A percentile compares a stretch with the other conserved stretches of the same genome.
Evolutionary conservation across 2,888 invertebrate genomes (phyloP).

Genomic region (Macaria notata): DNA sequence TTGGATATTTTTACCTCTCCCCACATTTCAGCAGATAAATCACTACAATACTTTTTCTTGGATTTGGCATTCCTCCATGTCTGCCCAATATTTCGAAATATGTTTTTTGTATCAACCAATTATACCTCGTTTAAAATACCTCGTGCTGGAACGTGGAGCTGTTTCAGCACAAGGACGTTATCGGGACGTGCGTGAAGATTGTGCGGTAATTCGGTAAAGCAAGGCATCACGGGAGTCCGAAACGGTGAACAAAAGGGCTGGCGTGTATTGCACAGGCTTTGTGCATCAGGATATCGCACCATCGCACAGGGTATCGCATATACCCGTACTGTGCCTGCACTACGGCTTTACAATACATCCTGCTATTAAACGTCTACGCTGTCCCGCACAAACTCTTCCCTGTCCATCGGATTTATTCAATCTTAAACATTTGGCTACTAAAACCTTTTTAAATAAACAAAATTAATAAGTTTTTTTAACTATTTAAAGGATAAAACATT

Average conservation of each 20-base stretch:
- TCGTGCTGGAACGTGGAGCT: slow-evolving; percentile 13
- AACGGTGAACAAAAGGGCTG: slow-evolving; percentile 68
- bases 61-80: slow-evolving; percentile 47
- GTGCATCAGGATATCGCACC: slow-evolving; percentile 52
- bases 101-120: slow-evolving; percentile 25
- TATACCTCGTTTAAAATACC: slow-evolving; percentile 15
- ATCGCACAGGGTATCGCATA: slow-evolving; percentile 47
- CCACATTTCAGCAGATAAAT: slow-evolving; percentile 40
- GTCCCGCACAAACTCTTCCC: slow-evolving; percentile 1
- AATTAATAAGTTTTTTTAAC: too few relatives aligned
- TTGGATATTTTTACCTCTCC: slow-evolving; percentile 45
- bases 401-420: slow-evolving; percentile 14
- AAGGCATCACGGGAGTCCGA: slow-evolving; percentile 59
- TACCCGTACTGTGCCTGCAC: slow-evolving; percentile 48
- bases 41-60: slow-evolving; percentile 40
- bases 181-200: slow-evolving; percentile 37
- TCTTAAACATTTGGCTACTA: neutral
- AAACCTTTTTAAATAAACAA: too few relatives aligned
- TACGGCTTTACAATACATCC: too few relatives aligned
- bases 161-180: slow-evolving; percentile 25
- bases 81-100: slow-evolving; percentile 39
- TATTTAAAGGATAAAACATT: too few relatives aligned
- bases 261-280: slow-evolving; percentile 69
- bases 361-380: slow-evolving; percentile 22
- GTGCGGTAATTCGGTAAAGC: slow-evolving; percentile 59